These are phyloP conservation scores for Sebastes matsubarae DNA, from an alignment of 2,797 vertebrate genomes.

Conservation along the genomic window DNA sequence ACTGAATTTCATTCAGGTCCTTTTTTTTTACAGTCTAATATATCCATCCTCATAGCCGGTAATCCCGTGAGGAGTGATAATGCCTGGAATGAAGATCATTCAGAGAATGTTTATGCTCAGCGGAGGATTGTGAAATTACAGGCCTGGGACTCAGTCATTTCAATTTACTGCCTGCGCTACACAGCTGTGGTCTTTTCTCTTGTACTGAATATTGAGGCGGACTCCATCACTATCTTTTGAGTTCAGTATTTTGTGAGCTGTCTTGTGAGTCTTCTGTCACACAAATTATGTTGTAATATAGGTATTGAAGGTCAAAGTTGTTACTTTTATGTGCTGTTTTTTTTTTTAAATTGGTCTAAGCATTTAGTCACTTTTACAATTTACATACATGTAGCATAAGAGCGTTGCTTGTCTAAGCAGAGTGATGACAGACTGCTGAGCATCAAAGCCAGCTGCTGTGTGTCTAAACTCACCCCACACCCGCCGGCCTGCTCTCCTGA, in stretches of 20 bases:
- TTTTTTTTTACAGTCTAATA: constrained; percentile 48
- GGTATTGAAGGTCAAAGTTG: not conserved
- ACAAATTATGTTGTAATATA: not conserved
- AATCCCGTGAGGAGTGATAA: constrained; percentile 61
- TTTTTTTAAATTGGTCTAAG: not conserved
- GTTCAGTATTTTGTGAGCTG: not conserved
- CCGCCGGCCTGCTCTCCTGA: constrained; percentile 40
- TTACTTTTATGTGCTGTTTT: not conserved
- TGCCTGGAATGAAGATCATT: constrained; percentile 72
- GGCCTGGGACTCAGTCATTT: constrained; percentile 54
- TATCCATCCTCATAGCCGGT: constrained; percentile 54
- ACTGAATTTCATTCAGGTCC: constrained; percentile 39
- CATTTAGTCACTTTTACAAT: constrained; percentile 20
- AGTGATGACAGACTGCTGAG: constrained; percentile 31
- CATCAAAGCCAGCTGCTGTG: constrained; percentile 57
- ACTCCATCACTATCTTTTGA: constrained; percentile 2
- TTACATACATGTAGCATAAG: constrained; percentile 15
- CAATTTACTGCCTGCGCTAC: constrained; percentile 59
- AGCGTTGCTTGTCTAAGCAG: constrained; percentile 14
- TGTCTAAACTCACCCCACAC: constrained; percentile 38
- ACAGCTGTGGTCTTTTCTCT: constrained; percentile 53
- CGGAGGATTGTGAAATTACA: constrained; percentile 70
- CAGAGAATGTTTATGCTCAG: constrained; percentile 70
- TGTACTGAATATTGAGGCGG: constrained; percentile 18
- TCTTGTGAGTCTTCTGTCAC: not conserved